phyloP scores from a whole-genome alignment of 2,113 vertebrate species.

The Elephas maximus region DNA sequence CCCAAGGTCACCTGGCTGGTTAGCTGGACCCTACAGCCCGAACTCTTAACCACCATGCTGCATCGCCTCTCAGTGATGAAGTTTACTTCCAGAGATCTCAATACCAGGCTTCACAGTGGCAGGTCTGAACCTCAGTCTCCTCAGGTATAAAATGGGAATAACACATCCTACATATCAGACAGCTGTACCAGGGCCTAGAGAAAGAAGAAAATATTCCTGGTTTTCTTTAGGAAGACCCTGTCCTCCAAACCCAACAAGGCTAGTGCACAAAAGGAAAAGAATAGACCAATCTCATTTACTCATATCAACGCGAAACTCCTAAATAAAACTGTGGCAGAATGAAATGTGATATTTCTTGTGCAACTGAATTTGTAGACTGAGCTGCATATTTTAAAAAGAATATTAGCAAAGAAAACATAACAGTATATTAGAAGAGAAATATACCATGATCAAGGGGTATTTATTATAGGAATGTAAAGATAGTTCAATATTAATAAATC shows the following conservation, averaged over 20 bases:
- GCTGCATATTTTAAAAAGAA: slow-evolving; percentile 13
- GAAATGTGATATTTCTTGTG: slow-evolving; percentile 48
- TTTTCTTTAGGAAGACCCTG: slow-evolving; percentile 32
- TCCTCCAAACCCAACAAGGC: background rate
- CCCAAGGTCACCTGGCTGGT: background rate
- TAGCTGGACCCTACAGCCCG: background rate
- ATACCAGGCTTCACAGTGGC: background rate
- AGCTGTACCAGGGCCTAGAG: background rate
- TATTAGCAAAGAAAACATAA: slow-evolving; percentile 33
- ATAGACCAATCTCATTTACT: background rate
- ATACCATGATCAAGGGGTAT: slow-evolving; percentile 28
- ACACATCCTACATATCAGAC: background rate
- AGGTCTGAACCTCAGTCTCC: background rate
- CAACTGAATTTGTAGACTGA: slow-evolving; percentile 23
- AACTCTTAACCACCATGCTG: background rate
- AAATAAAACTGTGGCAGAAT: slow-evolving; percentile 31
- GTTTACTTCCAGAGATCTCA: background rate
- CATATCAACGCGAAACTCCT: slow-evolving; percentile 13
- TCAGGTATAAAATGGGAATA: background rate
- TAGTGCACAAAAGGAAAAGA: background rate
- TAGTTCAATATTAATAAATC: slow-evolving; percentile 54
- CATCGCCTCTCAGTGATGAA: background rate
- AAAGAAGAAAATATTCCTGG: background rate
- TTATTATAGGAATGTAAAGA: slow-evolving; percentile 65
- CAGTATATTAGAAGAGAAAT: slow-evolving; percentile 55